phyloP scores from a whole-genome alignment of 2,888 invertebrate genomes.

The Lottia gigantea region DNA sequence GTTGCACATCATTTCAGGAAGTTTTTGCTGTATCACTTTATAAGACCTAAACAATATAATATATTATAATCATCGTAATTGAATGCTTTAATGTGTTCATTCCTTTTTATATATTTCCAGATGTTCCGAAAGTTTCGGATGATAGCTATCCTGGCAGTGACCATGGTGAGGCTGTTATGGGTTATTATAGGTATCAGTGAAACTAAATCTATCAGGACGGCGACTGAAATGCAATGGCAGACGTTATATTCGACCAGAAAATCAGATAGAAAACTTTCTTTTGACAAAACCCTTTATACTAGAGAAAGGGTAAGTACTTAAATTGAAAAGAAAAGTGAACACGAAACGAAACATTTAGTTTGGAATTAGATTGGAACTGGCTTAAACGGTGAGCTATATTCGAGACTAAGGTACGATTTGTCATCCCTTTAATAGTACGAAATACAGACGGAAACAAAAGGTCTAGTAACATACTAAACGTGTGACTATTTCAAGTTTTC shows the following conservation, averaged over 20 bases:
- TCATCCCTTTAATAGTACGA: too few relatives aligned
- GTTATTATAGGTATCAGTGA: slow-evolving; percentile 49
- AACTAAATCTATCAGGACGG: slow-evolving; percentile 45
- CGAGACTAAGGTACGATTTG: too few relatives aligned
- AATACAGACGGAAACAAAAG: too few relatives aligned
- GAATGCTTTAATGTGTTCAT: not conserved
- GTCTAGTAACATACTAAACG: too few relatives aligned
- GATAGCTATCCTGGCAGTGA: slow-evolving; percentile 32
- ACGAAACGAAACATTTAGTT: too few relatives aligned
- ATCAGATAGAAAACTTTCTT: slow-evolving; percentile 48
- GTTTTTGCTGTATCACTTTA: too few relatives aligned
- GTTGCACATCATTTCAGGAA: too few relatives aligned
- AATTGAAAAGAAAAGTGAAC: too few relatives aligned
- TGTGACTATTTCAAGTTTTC: not conserved
- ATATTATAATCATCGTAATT: too few relatives aligned
- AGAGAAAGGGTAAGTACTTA: slow-evolving; percentile 45
- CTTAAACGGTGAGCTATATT: too few relatives aligned
- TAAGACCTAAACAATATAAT: too few relatives aligned
- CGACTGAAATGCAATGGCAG: slow-evolving; percentile 59
- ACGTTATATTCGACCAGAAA: slow-evolving; percentile 43
- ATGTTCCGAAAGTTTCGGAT: slow-evolving; percentile 33
- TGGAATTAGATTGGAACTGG: too few relatives aligned
- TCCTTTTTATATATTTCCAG: not conserved
- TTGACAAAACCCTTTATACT: slow-evolving; percentile 52
- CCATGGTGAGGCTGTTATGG: slow-evolving; percentile 36